Percentiles rank a stretch among this genome's conserved stretches.
phyloP scores from a whole-genome alignment of 2,113 vertebrate species.

The Capricornis sumatraensis region DNA sequence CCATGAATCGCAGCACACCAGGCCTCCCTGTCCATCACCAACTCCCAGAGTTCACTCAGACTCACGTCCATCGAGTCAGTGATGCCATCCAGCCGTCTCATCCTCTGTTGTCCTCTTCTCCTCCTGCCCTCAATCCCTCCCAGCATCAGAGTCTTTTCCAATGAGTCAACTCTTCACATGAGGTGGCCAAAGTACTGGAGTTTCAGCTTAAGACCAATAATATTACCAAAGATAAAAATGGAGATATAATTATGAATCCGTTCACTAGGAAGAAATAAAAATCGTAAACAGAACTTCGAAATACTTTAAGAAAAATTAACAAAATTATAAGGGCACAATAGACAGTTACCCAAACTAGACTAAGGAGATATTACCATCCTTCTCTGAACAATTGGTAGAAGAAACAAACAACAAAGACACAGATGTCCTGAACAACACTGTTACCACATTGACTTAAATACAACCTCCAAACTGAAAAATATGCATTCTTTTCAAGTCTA shows the following conservation, averaged over 20 bases:
- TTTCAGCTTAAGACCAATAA: neutral
- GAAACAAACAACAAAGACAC: neutral
- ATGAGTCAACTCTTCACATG: too few relatives aligned
- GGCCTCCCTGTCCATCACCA: too few relatives aligned
- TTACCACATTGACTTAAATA: neutral
- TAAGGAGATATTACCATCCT: neutral
- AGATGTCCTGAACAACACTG: neutral
- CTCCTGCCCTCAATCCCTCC: too few relatives aligned
- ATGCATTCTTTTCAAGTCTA: neutral
- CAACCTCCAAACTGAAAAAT: neutral
- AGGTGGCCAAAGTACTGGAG: too few relatives aligned
- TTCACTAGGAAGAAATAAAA: neutral
- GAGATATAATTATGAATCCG: neutral
- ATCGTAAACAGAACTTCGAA: neutral
- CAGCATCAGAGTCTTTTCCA: too few relatives aligned
- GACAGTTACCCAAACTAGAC: neutral
- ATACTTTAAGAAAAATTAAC: neutral
- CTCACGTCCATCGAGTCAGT: too few relatives aligned
- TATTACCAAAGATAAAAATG: neutral
- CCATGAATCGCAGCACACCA: too few relatives aligned
- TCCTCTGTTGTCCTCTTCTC: too few relatives aligned
- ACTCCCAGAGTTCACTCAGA: too few relatives aligned
- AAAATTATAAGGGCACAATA: neutral
- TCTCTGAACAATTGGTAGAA: neutral
- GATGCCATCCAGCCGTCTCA: too few relatives aligned